phyloP scores from a whole-genome alignment of 1,140 invertebrate genomes.

The Drosophila mayri region DNA sequence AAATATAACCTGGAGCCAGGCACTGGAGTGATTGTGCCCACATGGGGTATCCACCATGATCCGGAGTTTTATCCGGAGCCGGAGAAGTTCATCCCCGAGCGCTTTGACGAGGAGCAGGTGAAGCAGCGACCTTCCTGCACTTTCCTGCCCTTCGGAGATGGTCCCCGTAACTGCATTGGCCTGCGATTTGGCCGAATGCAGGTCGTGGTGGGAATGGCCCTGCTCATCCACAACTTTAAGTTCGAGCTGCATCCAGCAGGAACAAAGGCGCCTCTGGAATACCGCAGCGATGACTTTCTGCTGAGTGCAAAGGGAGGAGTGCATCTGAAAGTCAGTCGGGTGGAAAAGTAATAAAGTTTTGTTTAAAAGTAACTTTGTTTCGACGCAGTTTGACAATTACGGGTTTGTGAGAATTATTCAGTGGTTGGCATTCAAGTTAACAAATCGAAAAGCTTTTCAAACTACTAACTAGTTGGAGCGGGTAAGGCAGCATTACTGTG shows the following conservation, averaged over 20 bases:
- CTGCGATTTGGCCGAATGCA: slow-evolving; percentile 88
- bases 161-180: slow-evolving; percentile 85
- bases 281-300: slow-evolving; percentile 32
- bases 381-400: not conserved
- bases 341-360: slow-evolving; percentile 9
- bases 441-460: not conserved
- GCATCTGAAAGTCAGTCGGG: slow-evolving; percentile 47
- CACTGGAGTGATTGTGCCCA: slow-evolving; percentile 87
- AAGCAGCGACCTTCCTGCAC: slow-evolving; percentile 52
- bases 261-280: slow-evolving; percentile 52
- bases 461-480: not conserved
- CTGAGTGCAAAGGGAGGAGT: slow-evolving; percentile 55
- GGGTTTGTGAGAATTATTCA: not conserved
- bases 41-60: slow-evolving; percentile 87
- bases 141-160: slow-evolving; percentile 69
- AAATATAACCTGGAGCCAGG: slow-evolving; percentile 87
- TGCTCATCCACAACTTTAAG: slow-evolving; percentile 78
- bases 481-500: not conserved
- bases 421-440: not conserved
- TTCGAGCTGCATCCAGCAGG: slow-evolving; percentile 50
- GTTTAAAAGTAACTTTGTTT: not conserved
- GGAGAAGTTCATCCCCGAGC: slow-evolving; percentile 87
- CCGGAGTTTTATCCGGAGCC: slow-evolving; percentile 73
- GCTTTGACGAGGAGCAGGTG: slow-evolving; percentile 85
- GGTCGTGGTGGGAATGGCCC: slow-evolving; percentile 86